Percentiles rank a stretch among this genome's conserved stretches.
These are phyloP conservation scores for Agrilus cyanescens DNA, from an alignment of 2,888 invertebrate species.

Conservation along the genomic window DNA sequence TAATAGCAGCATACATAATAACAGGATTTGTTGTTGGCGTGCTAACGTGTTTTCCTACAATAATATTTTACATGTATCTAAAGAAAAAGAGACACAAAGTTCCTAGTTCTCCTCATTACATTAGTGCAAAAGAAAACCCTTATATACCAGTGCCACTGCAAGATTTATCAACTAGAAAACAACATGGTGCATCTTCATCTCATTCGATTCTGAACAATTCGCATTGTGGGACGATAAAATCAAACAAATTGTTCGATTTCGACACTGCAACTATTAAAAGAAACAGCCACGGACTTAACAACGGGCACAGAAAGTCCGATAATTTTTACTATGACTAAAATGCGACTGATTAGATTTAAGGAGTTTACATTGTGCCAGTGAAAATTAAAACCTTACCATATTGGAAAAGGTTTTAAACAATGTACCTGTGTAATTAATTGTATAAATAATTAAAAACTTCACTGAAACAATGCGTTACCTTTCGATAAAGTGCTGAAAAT, in stretches of 20 bases:
- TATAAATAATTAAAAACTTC: too few species aligned
- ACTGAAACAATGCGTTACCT: too few species aligned
- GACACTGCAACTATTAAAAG: conserved; percentile 56
- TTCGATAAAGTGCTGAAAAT: too few species aligned
- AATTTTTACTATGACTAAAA: conserved; percentile 16
- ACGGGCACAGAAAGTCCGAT: conserved; percentile 35
- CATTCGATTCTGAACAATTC: conserved; percentile 27
- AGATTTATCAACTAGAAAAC: conserved; percentile 46
- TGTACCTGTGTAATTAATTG: too few species aligned
- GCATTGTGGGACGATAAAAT: conserved; percentile 32
- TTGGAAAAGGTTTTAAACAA: too few species aligned
- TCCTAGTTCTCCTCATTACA: conserved; percentile 70
- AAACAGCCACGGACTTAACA: conserved; percentile 58
- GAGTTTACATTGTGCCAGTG: too few species aligned
- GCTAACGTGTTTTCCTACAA: conserved; percentile 3
- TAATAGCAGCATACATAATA: conserved; percentile 13
- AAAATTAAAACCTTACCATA: too few species aligned
- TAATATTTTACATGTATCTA: conserved; percentile 25
- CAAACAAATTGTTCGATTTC: conserved; percentile 61
- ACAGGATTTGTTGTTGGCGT: conserved; percentile 22
- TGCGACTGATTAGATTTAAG: not conserved
- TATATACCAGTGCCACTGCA: conserved; percentile 74
- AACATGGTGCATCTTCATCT: conserved; percentile 32
- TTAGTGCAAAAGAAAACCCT: conserved; percentile 68
- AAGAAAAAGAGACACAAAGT: conserved; percentile 43